phyloP scores from a whole-genome alignment of 2,888 invertebrate species.

The Phania funesta region DNA sequence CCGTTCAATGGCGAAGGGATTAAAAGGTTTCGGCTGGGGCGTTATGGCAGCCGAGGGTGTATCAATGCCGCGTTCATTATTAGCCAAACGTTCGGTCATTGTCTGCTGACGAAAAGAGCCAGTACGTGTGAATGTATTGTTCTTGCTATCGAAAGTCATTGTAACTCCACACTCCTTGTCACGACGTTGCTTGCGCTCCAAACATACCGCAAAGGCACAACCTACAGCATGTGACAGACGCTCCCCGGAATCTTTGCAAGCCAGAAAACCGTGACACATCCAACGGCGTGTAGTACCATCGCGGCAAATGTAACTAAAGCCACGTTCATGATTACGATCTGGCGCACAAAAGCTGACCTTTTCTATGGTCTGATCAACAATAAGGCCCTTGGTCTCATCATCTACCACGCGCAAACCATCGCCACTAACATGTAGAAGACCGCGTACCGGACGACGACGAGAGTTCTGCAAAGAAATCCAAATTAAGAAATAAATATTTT shows the following conservation, averaged over 20 bases:
- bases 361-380: slow-evolving; percentile 99
- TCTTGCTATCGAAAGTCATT: slow-evolving; percentile 94
- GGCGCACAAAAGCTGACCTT: slow-evolving; percentile 99
- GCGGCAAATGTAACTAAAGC: slow-evolving; percentile 98
- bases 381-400: slow-evolving; percentile 98
- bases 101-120: slow-evolving; percentile 94
- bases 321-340: slow-evolving; percentile 97
- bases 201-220: slow-evolving; percentile 98
- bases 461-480: slow-evolving; percentile 85
- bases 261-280: slow-evolving; percentile 99
- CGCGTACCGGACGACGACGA: slow-evolving; percentile 92
- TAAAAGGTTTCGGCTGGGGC: slow-evolving; percentile 85
- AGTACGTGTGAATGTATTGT: slow-evolving; percentile 94
- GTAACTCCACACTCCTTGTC: slow-evolving; percentile 98
- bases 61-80: slow-evolving; percentile 81
- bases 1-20: slow-evolving; percentile 96
- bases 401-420: slow-evolving; percentile 99
- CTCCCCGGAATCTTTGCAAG: slow-evolving; percentile 97
- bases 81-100: slow-evolving; percentile 87
- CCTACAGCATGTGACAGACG: slow-evolving; percentile 99
- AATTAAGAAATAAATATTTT: not conserved
- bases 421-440: slow-evolving; percentile 93
- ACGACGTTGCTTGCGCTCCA: slow-evolving; percentile 97
- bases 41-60: slow-evolving; percentile 79
- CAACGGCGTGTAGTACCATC: slow-evolving; percentile 99